Evolutionary conservation across 2,888 invertebrate species (phyloP), one percentile per base, ranked within the genome.

Genomic region (Bunonema sp.): DNA sequence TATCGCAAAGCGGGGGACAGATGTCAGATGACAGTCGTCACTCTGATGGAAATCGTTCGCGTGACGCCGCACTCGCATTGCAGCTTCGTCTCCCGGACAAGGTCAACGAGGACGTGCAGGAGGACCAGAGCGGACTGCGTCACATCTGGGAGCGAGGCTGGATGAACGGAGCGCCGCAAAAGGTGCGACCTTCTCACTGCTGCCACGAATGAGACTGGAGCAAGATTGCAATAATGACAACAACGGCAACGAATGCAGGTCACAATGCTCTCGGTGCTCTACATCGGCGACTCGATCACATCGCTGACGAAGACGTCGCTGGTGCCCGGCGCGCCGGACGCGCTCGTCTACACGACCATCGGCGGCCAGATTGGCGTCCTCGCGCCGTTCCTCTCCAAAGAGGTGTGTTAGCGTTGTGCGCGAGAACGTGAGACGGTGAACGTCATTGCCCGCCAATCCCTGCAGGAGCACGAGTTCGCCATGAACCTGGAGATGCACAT

Each of bases 401-500:
- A 71, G 52, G 70, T 70, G 40, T 45, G 59, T 46, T 37, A 8
- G 10, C 5, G 7, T 20, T 18, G 15, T 18, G 19, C 21, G 3
- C 22, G n/a, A 8, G 3, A 2, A 18, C 20, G 3, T 16, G 18
- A 33, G n/a, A n/a, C n/a, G n/a, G 8, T 28, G 28, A 28, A 28
- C 8, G 12, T 10, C 8, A 12, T 10, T 28, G 8, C 12, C 28
- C 28, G n/a, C n/a, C n/a, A n/a, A n/a, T 4, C 28, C 34, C 46
- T 54, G 26, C 57, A 93, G 75, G 93, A 97, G 71, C 89, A 88
- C 60, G 97, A 97, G 70, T 93, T 97, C 71, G 97, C 97, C 75
- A 91, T 93, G 69, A 89, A 93, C 73, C 75, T 97, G 49, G 97
- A 97, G 72, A 97, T 99, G 93, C 91, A 99, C 70, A 87, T 99